Base-by-base conservation (phyloP, 2,888 invertebrate species). In the Baronia brevicornis region DNA sequence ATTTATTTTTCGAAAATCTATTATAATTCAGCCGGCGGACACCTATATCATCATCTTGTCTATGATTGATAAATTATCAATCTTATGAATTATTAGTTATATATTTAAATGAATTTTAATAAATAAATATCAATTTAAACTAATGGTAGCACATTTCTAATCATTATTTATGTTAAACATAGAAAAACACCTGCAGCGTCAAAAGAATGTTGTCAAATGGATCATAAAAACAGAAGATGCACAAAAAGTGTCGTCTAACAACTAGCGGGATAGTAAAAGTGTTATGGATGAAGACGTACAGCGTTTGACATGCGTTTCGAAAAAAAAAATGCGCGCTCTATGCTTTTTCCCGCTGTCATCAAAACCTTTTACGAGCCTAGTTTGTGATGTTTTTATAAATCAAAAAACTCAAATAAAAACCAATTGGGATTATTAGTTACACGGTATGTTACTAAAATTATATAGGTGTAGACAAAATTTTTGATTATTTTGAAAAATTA, bases 211-310 rank as follows among this genome's bases (percentile, higher is more conserved):
- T 25, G 28, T 25, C 28, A 12, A 29, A 25, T 13, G 3, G 20
- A 7, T 19, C 20, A 12, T 35, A 35, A 35, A 35, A 29, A 28
- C 28, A 12, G 20, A 21, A 35, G 34, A 25, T 29, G 28, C 7
- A 29, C 29, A 35, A 35, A 35, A 35, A 29, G 23, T 27, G 7
- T 18, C 22, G 18, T 18, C 20, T 11, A 25, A 21, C 27, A 33
- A 27, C 11, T 22, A 18, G 7, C 12, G 25, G 25, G 21, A 29
- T 25, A 25, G 25, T 29, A 20, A 21, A 35, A 35, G 6, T 17
- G 32, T 28, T 39, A 20, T 23, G 25, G 36, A 30, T 41, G 44
- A 42, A 41, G 43, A 41, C 30, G 21, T 39, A 25, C 43, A 30
- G 41, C 41, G 25, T 36, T 47, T 41, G 41, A 34, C 38, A 30